These are phyloP conservation scores for Torymus auratus DNA, from an alignment of 2,888 invertebrate species.

Conservation along the genomic window DNA sequence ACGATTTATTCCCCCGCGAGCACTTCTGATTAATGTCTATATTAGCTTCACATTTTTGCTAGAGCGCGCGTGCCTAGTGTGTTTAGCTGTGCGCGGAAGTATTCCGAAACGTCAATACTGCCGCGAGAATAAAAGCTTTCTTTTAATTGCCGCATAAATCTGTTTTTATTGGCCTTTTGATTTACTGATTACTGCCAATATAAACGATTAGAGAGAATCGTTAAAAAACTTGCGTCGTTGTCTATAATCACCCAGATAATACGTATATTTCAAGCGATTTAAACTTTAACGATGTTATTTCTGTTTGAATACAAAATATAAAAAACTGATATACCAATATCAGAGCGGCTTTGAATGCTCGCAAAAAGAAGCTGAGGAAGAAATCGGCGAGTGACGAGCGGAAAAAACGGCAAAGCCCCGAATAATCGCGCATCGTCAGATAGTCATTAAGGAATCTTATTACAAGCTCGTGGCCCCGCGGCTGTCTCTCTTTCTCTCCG, in stretches of 20 bases:
- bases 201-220: too few species aligned
- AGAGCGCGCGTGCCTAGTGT: neutral
- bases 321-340: too few species aligned
- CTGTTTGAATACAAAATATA: too few species aligned
- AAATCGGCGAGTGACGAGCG: constrained; percentile 22
- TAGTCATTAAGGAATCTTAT: constrained; percentile 51
- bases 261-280: too few species aligned
- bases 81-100: neutral
- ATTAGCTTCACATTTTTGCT: constrained; percentile 39
- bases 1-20: constrained; percentile 35
- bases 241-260: too few species aligned
- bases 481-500: constrained; percentile 10
- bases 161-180: too few species aligned
- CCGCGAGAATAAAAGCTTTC: neutral
- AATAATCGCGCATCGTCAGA: constrained; percentile 36
- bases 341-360: too few species aligned
- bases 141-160: neutral
- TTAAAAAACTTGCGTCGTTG: too few species aligned
- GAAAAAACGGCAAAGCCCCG: neutral
- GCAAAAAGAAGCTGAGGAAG: too few species aligned
- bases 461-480: constrained; percentile 34
- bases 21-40: constrained; percentile 48
- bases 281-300: too few species aligned
- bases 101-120: constrained; percentile 1
- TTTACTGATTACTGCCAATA: too few species aligned